These are phyloP conservation scores for Phyto melanocephala DNA, from an alignment of 2,888 invertebrate species.

Conservation along the genomic window DNA sequence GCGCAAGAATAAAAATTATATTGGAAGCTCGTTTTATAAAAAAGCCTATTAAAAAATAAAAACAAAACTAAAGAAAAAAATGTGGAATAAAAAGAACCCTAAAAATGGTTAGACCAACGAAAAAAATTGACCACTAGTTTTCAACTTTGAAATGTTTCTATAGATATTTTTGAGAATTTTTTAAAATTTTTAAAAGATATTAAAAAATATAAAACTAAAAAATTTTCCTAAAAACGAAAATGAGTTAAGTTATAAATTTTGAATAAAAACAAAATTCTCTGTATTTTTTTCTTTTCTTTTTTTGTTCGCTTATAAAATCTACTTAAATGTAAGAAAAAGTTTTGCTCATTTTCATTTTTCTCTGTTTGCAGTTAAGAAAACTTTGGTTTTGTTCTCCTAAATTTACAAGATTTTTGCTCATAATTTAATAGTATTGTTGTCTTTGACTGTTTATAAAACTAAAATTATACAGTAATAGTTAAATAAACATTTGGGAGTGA, in stretches of 20 bases:
- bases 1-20: neutral
- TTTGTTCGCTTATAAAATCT: too few relatives aligned
- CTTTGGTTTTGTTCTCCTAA: too few relatives aligned
- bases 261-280: too few relatives aligned
- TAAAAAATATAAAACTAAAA: too few relatives aligned
- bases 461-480: neutral
- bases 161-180: too few relatives aligned
- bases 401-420: too few relatives aligned
- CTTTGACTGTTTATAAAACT: neutral
- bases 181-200: too few relatives aligned
- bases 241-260: neutral
- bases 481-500: neutral
- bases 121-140: neutral
- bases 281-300: too few relatives aligned
- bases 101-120: neutral
- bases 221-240: neutral
- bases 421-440: neutral
- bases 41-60: neutral
- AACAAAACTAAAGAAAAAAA: neutral
- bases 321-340: too few relatives aligned
- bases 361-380: too few relatives aligned
- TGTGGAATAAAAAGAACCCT: neutral
- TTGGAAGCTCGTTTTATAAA: conserved; percentile 47
- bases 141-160: too few relatives aligned
- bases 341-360: too few relatives aligned